A percentile compares a stretch with the other conserved stretches of the same genome.
Evolutionary conservation across 2,113 vertebrate species (phyloP).

Genomic region (Toxotes jaculatrix): DNA sequence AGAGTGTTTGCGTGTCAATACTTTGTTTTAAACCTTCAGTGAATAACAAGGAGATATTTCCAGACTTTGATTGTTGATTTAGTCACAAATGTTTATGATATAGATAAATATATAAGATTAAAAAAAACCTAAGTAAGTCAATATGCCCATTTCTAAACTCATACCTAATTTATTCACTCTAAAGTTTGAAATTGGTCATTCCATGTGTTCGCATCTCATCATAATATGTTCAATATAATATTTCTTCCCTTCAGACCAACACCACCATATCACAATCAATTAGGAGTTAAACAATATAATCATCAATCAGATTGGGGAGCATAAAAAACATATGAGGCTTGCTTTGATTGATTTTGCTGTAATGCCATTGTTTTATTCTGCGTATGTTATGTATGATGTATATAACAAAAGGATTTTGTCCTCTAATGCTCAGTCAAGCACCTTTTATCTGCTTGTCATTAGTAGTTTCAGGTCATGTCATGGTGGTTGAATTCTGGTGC

Average conservation of each 20-base stretch:
- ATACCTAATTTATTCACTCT: background rate
- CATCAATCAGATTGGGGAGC: background rate
- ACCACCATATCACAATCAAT: background rate
- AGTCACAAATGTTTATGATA: no score
- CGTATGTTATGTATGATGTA: background rate
- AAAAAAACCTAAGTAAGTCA: no score
- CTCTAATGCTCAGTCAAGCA: constrained; percentile 1
- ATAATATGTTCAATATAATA: no score
- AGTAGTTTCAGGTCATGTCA: background rate
- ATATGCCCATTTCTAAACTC: no score
- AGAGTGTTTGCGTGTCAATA: background rate
- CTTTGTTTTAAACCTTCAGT: background rate
- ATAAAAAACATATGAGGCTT: background rate
- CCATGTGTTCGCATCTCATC: no score
- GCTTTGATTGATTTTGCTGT: background rate
- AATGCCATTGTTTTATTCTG: background rate
- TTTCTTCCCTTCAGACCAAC: background rate
- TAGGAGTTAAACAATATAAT: background rate
- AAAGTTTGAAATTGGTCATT: background rate
- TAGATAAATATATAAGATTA: no score
- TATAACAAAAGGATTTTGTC: background rate
- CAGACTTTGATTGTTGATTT: background rate
- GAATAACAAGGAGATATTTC: background rate
- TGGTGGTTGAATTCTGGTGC: background rate
- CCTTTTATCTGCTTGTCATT: background rate